These are phyloP conservation scores for Nemapogon koenigi DNA, from an alignment of 2,888 invertebrate species.

Conservation along the genomic window DNA sequence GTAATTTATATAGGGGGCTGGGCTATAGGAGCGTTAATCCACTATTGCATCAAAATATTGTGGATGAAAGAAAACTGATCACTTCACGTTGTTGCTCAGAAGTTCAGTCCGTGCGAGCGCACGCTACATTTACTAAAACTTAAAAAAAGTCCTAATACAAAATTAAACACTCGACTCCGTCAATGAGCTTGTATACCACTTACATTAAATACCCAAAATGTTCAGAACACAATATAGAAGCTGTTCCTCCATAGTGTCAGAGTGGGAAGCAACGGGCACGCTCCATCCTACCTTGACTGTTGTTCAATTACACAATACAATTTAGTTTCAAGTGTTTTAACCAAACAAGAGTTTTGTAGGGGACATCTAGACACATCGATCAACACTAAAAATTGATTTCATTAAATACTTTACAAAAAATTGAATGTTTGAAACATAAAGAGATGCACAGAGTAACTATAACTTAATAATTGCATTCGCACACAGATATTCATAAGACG, in stretches of 20 bases:
- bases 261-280: constrained; percentile 49
- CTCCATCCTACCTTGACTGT: constrained; percentile 61
- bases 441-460: constrained; percentile 32
- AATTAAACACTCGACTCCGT: constrained; percentile 46
- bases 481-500: background rate
- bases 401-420: background rate
- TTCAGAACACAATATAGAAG: constrained; percentile 47
- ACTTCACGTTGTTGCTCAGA: constrained; percentile 24
- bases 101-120: constrained; percentile 55
- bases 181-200: constrained; percentile 56
- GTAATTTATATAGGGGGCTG: constrained; percentile 57
- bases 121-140: constrained; percentile 55
- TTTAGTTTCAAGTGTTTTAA: constrained; percentile 60
- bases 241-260: constrained; percentile 34
- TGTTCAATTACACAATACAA: constrained; percentile 59
- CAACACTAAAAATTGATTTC: constrained; percentile 41
- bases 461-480: constrained; percentile 37
- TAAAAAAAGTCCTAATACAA: constrained; percentile 52
- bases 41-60: constrained; percentile 47
- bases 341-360: constrained; percentile 43
- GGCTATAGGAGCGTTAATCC: constrained; percentile 54
- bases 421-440: background rate
- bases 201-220: constrained; percentile 60
- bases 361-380: constrained; percentile 57
- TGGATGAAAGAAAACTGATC: constrained; percentile 65